phyloP scores from a whole-genome alignment of 2,888 invertebrate species.

The Aleiodes leptofemur region DNA sequence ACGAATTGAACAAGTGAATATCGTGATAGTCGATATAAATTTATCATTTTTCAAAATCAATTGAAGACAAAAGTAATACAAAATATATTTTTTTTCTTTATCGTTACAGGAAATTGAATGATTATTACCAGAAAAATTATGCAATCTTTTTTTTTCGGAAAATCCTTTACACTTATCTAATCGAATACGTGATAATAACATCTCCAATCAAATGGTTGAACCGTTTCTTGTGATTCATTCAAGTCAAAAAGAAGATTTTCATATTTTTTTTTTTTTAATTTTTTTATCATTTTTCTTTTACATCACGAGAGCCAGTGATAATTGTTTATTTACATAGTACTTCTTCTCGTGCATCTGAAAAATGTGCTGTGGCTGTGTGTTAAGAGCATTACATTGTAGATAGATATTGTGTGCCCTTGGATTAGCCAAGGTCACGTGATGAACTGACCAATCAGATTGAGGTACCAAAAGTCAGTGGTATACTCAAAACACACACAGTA shows the following conservation, averaged over 20 bases:
- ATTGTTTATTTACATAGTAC: conserved; percentile 18
- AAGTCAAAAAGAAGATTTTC: too few species aligned
- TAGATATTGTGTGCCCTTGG: conserved; percentile 9
- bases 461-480: conserved; percentile 29
- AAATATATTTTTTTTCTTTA: too few species aligned
- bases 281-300: too few species aligned
- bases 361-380: too few species aligned
- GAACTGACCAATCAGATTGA: conserved; percentile 12
- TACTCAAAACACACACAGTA: conserved; percentile 11
- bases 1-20: not conserved
- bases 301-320: not conserved
- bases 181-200: not conserved
- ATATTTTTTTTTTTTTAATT: too few species aligned
- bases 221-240: too few species aligned
- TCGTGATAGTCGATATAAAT: not conserved
- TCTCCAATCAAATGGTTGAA: too few species aligned
- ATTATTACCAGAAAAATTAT: not conserved
- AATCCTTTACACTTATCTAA: not conserved
- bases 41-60: too few species aligned
- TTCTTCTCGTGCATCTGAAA: not conserved
- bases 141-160: not conserved
- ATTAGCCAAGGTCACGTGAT: conserved; percentile 40
- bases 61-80: too few species aligned
- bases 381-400: conserved; percentile 5
- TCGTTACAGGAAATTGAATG: not conserved